Evolutionary conservation across 37 sponge, comb jelly and placozoan genomes (phyloP).

Genomic region (Crambe crambe): DNA sequence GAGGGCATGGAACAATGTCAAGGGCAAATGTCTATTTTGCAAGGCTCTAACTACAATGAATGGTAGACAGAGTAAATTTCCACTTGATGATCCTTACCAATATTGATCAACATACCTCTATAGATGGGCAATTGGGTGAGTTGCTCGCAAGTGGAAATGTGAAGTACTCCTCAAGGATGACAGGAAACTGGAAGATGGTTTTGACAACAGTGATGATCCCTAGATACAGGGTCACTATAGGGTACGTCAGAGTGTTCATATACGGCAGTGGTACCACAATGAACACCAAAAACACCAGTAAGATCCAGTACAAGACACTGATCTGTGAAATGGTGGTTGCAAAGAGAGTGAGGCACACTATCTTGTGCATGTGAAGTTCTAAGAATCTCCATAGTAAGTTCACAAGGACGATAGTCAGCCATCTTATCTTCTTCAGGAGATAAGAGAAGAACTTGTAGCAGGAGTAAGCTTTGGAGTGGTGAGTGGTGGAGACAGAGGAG

Average conservation of each 20-base stretch:
- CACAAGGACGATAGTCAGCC: conserved; percentile 2
- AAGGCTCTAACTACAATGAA: background rate
- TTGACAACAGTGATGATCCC: conserved; percentile 36
- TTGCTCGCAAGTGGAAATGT: background rate
- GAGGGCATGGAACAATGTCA: background rate
- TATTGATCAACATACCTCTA: background rate
- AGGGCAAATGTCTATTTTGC: background rate
- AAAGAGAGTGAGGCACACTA: conserved; percentile 42
- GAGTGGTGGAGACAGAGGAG: background rate
- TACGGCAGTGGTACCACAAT: conserved; percentile 32
- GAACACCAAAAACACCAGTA: conserved; percentile 48
- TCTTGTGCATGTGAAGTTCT: conserved; percentile 74
- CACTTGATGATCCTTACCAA: background rate
- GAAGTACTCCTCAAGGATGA: conserved; percentile 12
- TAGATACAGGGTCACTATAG: conserved; percentile 54
- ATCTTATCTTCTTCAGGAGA: conserved; percentile 7
- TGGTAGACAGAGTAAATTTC: background rate
- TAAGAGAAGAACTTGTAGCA: conserved; percentile 15
- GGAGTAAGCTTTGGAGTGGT: background rate
- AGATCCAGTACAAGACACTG: conserved; percentile 45
- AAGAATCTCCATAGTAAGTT: conserved; percentile 61
- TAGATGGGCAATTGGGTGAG: background rate
- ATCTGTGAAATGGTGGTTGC: conserved; percentile 37
- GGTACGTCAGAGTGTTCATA: conserved; percentile 50
- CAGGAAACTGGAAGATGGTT: conserved; percentile 54